These are phyloP conservation scores for Tetragnatha versicolor DNA, from an alignment of 1,140 invertebrate species.

Conservation along the genomic window DNA sequence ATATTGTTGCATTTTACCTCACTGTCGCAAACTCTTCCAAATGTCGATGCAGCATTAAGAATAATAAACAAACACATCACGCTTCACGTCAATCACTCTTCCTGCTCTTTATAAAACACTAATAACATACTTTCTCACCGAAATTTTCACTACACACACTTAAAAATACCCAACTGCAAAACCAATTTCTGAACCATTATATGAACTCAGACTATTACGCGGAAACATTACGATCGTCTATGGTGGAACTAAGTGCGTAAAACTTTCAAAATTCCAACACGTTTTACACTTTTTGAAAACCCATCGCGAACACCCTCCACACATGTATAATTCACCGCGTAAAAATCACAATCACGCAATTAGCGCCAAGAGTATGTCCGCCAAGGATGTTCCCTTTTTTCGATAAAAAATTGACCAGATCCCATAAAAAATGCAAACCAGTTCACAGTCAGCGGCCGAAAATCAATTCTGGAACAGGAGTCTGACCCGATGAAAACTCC, in stretches of 20 bases:
- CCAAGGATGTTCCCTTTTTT: background rate
- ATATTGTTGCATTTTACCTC: too few relatives aligned
- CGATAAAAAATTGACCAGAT: background rate
- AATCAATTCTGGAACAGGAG: constrained; percentile 16
- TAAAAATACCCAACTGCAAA: too few relatives aligned
- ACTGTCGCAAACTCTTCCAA: too few relatives aligned
- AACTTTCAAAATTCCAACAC: background rate
- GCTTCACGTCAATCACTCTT: too few relatives aligned
- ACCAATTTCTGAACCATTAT: too few relatives aligned
- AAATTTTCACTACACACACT: too few relatives aligned
- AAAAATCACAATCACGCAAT: background rate
- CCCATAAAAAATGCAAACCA: background rate
- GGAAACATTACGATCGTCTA: background rate
- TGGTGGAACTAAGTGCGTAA: background rate
- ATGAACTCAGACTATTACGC: too few relatives aligned
- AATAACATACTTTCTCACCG: too few relatives aligned
- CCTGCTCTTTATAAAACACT: too few relatives aligned
- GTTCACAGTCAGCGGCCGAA: constrained; percentile 3
- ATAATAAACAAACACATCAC: too few relatives aligned
- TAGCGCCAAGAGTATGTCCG: background rate
- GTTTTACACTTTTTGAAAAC: background rate
- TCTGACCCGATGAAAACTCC: background rate
- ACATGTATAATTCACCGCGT: background rate
- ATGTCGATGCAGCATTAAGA: too few relatives aligned
- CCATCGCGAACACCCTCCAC: background rate